These are phyloP conservation scores for Erannis defoliaria DNA, from an alignment of 2,888 invertebrate species.

Conservation along the genomic window DNA sequence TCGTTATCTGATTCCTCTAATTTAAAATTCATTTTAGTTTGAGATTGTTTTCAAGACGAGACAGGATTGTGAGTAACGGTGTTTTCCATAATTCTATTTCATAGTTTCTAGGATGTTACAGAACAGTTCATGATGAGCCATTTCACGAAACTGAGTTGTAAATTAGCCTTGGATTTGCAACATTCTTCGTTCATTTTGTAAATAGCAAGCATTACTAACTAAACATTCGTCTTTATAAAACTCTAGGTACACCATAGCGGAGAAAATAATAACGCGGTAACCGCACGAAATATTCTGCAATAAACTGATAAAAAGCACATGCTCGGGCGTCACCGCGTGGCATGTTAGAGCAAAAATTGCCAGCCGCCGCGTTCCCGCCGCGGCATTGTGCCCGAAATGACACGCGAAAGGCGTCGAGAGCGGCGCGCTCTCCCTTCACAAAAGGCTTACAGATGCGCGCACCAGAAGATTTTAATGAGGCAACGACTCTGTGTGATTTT, in stretches of 20 bases:
- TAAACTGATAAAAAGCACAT: constrained; percentile 74
- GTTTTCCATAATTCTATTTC: constrained; percentile 52
- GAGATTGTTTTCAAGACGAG: constrained; percentile 24
- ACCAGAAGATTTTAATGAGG: constrained; percentile 87
- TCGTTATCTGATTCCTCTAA: constrained; percentile 1
- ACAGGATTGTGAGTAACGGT: constrained; percentile 39
- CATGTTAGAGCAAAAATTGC: constrained; percentile 76
- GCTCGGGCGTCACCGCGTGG: constrained; percentile 49
- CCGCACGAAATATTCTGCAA: constrained; percentile 65
- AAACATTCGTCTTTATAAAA: neutral
- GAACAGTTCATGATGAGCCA: constrained; percentile 54
- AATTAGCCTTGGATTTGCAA: neutral
- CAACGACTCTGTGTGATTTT: constrained; percentile 86
- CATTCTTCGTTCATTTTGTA: neutral
- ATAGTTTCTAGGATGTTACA: constrained; percentile 51
- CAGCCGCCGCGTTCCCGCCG: constrained; percentile 64
- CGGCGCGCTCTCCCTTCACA: constrained; percentile 77
- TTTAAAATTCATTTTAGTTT: constrained; percentile 37
- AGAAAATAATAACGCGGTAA: constrained; percentile 58
- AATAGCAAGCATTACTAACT: constrained; percentile 19
- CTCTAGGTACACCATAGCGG: neutral
- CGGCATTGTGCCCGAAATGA: constrained; percentile 84
- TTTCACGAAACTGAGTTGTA: constrained; percentile 19
- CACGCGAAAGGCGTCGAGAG: constrained; percentile 85
- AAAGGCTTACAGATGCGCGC: constrained; percentile 86